Evolutionary conservation across 2,113 vertebrate species (phyloP).

Genomic region (Azemiops feae): DNA sequence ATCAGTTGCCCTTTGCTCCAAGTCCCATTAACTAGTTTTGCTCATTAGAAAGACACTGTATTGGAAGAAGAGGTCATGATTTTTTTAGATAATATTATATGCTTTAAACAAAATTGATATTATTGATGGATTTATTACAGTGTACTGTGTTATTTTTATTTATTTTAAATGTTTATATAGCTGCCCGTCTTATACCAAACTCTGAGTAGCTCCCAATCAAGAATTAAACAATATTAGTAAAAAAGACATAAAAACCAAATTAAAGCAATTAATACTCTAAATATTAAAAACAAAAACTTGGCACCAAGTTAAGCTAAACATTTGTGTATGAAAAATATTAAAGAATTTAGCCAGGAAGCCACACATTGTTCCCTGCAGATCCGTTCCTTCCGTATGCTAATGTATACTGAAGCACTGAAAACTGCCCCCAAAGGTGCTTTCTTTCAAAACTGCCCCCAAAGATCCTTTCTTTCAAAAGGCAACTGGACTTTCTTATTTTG

Average conservation of each 20-base stretch:
- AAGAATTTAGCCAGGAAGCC: background rate
- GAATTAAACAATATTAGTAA: background rate
- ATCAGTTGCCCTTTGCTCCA: background rate
- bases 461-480: background rate
- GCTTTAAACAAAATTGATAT: background rate
- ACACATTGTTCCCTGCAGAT: background rate
- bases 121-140: background rate
- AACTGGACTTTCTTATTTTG: background rate
- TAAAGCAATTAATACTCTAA: background rate
- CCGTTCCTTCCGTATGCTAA: background rate
- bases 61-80: background rate
- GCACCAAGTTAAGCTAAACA: background rate
- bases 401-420: background rate
- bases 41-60: background rate
- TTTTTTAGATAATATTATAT: background rate
- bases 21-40: background rate
- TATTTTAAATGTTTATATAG: background rate
- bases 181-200: background rate
- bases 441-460: background rate
- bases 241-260: background rate
- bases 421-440: background rate
- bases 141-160: background rate
- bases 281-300: background rate
- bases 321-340: background rate
- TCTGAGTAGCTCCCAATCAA: background rate